phyloP scores from a whole-genome alignment of 2,113 vertebrate genomes.

The Gopherus flavomarginatus region DNA sequence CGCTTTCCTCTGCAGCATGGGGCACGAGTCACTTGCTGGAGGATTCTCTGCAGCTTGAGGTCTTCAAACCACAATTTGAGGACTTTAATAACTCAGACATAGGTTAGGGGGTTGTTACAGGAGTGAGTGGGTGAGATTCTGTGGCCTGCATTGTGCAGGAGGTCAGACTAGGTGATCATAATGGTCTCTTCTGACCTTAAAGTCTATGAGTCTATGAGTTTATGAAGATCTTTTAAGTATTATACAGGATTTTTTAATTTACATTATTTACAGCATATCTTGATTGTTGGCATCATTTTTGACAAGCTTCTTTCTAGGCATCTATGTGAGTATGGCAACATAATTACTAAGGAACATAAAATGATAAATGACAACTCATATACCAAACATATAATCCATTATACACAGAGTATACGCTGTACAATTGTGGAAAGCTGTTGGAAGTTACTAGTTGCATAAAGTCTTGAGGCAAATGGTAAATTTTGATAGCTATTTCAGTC shows the following conservation, averaged over 20 bases:
- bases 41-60: too few species aligned
- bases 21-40: too few species aligned
- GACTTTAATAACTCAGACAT: too few species aligned
- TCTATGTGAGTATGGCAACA: background rate
- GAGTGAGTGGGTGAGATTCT: too few species aligned
- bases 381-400: background rate
- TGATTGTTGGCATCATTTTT: background rate
- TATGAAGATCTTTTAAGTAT: background rate
- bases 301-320: background rate
- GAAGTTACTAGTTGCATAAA: background rate
- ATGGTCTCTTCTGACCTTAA: too few species aligned
- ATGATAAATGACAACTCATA: background rate
- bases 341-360: background rate
- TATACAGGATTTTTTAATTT: background rate
- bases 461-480: background rate
- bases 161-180: too few species aligned
- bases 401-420: background rate
- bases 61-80: too few species aligned
- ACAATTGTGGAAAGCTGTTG: background rate
- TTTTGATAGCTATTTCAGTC: background rate
- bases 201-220: too few species aligned
- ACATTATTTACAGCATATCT: background rate
- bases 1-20: too few species aligned
- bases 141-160: too few species aligned
- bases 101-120: too few species aligned